Evolutionary conservation across 2,797 vertebrate genomes (phyloP).

Genomic region (Danio jaintianensis): DNA sequence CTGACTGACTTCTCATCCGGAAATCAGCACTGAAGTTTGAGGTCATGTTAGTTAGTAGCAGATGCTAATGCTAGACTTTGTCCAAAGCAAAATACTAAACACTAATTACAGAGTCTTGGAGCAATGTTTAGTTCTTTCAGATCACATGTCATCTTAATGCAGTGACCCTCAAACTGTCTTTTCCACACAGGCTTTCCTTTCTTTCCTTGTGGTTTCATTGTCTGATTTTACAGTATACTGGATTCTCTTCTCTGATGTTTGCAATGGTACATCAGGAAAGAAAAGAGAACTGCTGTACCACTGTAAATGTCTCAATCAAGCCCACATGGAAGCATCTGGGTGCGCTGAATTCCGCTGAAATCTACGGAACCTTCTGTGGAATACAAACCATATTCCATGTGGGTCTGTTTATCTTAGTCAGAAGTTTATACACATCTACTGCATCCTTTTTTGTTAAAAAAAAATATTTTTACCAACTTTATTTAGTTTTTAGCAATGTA

Average conservation of each 20-base stretch:
- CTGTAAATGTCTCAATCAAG: constrained; percentile 19
- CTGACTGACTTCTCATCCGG: neutral
- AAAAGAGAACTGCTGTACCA: neutral
- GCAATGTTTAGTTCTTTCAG: neutral
- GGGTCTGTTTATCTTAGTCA: neutral
- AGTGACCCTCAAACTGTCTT: neutral
- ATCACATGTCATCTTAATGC: neutral
- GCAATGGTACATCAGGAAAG: neutral
- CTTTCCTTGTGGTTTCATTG: neutral
- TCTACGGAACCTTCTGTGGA: neutral
- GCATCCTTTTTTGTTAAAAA: neutral
- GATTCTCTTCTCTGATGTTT: neutral
- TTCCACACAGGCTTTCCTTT: neutral
- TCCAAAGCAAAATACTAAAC: constrained; percentile 19
- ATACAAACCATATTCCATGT: neutral
- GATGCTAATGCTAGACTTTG: constrained; percentile 16
- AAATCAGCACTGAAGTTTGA: constrained; percentile 11
- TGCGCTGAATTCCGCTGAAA: neutral
- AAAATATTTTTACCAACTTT: neutral
- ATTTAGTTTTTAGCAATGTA: constrained; percentile 6
- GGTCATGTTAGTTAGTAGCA: constrained; percentile 19
- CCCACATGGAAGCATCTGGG: neutral
- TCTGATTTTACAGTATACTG: neutral
- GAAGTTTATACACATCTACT: neutral
- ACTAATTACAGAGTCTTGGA: constrained; percentile 1